Evolutionary conservation across 2,113 vertebrate species (phyloP), one percentile per base, ranked within the genome.

Genomic region (Boulengeromyrus knoepffleri): DNA sequence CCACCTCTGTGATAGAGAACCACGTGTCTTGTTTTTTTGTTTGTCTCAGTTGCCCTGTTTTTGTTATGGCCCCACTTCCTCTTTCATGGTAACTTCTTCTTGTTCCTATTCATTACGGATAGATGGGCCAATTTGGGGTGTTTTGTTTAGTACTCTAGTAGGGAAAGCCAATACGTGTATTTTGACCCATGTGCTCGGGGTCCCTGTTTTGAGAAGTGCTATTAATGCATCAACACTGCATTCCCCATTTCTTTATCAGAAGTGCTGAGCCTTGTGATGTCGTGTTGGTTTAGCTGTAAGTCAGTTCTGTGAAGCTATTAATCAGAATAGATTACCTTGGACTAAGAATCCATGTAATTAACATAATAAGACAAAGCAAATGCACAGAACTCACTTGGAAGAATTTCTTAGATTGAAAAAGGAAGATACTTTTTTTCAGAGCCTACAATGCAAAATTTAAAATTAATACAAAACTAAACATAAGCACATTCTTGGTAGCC

Each of bases 401-500:
- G 21, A 5, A 62, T 62, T 24, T 62, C 56, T n/a, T 62, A 62
- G 3, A 62, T 21, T 19, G 24, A 21, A 21, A 56, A 56, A 56
- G 52, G 52, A 21, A 56, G 21, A 58, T 24, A 2, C 0, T 24
- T 58, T 5, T 58, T 58, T 46, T 85, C 19, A 85, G 45, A 47
- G 15, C 21, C 19, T 10, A 10, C 19, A 24, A 77, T 84, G 80
- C 45, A 49, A 47, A 46, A 10, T 50, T n/a, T 36, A 90, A 89
- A 94, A 91, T 86, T 88, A 90, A 92, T 90, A 85, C 53, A 91
- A 88, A 46, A 39, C 90, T 70, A 74, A 89, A 53, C 39, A 83
- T 31, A 66, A 36, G 19, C 36, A 42, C 27, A 21, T 42, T 83
- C 36, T 83, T 83, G 77, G 17, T 12, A 70, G n/a, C 8, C 7